These are phyloP conservation scores for Anthoptus insignis DNA, from an alignment of 2,888 invertebrate species.

Conservation along the genomic window DNA sequence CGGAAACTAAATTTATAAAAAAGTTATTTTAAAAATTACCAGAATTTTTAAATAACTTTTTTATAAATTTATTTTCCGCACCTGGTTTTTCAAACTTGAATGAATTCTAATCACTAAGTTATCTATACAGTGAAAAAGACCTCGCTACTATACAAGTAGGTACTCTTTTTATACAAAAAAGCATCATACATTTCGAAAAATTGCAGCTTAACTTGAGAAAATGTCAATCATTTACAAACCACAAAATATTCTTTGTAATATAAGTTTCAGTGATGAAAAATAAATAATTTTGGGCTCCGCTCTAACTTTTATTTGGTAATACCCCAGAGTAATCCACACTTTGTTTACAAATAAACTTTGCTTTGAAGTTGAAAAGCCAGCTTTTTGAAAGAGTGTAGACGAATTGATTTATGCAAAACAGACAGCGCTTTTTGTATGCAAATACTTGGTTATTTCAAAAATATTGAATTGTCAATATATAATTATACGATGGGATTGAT, in stretches of 20 bases:
- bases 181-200: no score
- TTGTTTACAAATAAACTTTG: constrained; percentile 85
- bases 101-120: no score
- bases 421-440: constrained; percentile 85
- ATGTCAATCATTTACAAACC: neutral
- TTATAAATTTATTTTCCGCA: no score
- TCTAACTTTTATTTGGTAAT: constrained; percentile 81
- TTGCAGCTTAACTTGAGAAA: no score
- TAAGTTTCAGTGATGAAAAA: constrained; percentile 49
- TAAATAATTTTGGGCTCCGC: constrained; percentile 70
- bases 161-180: neutral
- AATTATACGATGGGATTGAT: neutral
- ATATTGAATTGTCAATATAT: constrained; percentile 73
- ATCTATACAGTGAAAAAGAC: no score
- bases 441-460: constrained; percentile 83
- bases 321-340: constrained; percentile 82
- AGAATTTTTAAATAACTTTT: no score
- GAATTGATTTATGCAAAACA: constrained; percentile 86
- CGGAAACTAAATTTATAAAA: no score
- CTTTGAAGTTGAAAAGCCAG: constrained; percentile 79
- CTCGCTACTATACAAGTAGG: no score
- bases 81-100: no score
- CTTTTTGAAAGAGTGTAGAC: constrained; percentile 83
- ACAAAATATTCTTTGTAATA: neutral
- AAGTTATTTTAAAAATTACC: no score